Base-by-base conservation (phyloP, 2,797 vertebrate species). In the Nannoperca obscura region DNA sequence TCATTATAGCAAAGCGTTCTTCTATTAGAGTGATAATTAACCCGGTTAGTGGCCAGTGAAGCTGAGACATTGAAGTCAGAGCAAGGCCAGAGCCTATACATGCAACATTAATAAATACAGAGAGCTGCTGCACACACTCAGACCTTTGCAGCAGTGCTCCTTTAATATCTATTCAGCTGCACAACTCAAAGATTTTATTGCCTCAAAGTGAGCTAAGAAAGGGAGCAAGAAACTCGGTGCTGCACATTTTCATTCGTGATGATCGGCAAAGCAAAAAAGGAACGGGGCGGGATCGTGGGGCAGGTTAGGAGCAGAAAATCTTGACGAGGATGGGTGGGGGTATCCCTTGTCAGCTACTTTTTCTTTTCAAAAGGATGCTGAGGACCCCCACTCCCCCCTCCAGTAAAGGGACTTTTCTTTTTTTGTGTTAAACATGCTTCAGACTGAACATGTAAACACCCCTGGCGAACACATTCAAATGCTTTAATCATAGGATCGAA, bases 401-500 rank as follows among this genome's bases (percentile, higher is more conserved):
- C 65, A 81, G 86, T 79, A 78, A 87, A 89, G 78, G 78, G 84
- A 93, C 90, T 93, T 92, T 93, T 90, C 90, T 92, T 93, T 90
- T 93, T 82, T 92, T 86, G 86, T 93, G 92, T 93, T 93, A 94
- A 95, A 92, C 92, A 92, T 90, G 91, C 82, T 86, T 93, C 86
- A 91, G 83, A 91, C 85, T 67, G 87, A 90, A 91, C 91, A 92
- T 93, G 89, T 93, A 94, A 93, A 93, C 91, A 92, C 91, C 92
- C 78, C 86, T 78, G 90, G 91, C 88, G 83, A 93, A 92, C 91
- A 88, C 86, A 93, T 91, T 93, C 89, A 91, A 84, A 91, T 84
- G 90, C 92, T 94, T 94, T 95, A 94, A 95, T 95, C 94, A 95
- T 92, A 73, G 92, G 91, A 94, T 95, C 90, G 92, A 94, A 95